Evolutionary conservation across 2,888 invertebrate species (phyloP).

Genomic region (Noctua janthe): DNA sequence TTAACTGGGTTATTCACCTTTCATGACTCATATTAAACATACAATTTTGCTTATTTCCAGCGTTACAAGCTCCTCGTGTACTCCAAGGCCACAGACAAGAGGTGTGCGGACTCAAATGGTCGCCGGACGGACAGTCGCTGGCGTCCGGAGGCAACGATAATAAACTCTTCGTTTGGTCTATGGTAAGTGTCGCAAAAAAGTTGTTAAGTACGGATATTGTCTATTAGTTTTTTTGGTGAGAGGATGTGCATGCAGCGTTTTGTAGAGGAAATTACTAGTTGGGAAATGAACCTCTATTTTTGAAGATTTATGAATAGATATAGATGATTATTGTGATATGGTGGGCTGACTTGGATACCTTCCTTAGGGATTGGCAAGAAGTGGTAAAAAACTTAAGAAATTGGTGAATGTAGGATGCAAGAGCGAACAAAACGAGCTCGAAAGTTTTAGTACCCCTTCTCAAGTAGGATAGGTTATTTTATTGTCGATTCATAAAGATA

Average conservation of each 20-base stretch:
- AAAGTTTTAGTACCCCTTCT: neutral
- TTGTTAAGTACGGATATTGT: slow-evolving; percentile 35
- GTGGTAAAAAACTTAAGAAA: neutral
- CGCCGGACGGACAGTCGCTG: slow-evolving; percentile 98
- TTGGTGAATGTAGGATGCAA: neutral
- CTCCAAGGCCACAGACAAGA: slow-evolving; percentile 98
- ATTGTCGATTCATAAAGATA: neutral
- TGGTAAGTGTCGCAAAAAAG: slow-evolving; percentile 80
- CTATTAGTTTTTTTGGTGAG: slow-evolving; percentile 29
- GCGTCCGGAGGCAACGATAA: slow-evolving; percentile 99
- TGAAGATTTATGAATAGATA: neutral
- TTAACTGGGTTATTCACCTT: slow-evolving; percentile 32
- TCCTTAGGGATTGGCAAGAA: neutral
- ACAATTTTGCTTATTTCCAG: slow-evolving; percentile 77
- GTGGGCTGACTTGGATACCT: no score
- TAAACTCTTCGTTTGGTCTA: slow-evolving; percentile 97
- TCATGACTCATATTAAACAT: slow-evolving; percentile 40
- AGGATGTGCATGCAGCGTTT: slow-evolving; percentile 32
- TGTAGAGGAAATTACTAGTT: slow-evolving; percentile 22
- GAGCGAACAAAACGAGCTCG: neutral
- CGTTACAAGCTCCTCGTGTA: slow-evolving; percentile 93
- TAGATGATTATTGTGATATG: neutral
- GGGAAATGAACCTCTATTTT: neutral
- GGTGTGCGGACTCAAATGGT: slow-evolving; percentile 99
- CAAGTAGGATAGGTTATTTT: neutral